Evolutionary conservation across 2,888 invertebrate species (phyloP), one percentile per base, ranked within the genome.

Genomic region (Oxycera nigricornis): DNA sequence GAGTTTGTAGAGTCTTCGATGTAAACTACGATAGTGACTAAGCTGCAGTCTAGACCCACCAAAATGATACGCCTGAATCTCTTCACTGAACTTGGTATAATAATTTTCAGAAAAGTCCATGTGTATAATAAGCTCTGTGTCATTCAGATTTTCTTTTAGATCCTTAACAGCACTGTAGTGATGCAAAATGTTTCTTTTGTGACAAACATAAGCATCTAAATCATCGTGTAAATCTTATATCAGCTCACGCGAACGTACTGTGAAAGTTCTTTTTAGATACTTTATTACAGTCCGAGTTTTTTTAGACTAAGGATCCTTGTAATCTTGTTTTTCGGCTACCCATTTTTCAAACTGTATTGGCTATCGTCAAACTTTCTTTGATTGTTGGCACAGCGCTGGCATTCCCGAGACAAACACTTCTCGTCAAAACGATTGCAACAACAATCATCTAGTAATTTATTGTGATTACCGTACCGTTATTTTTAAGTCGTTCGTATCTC

Each of bases 361-460:
- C n/a, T n/a, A n/a, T n/a, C n/a, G n/a, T n/a, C n/a, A n/a, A n/a
- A n/a, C n/a, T n/a, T n/a, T n/a, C n/a, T n/a, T n/a, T n/a, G n/a
- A n/a, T n/a, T n/a, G n/a, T n/a, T n/a, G n/a, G n/a, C n/a, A n/a
- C n/a, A n/a, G n/a, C n/a, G n/a, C 35, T 35, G 67, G 67, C 67
- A 67, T 7, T 31, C 14, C 22, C 39, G 67, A 3, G 67, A 39
- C 9, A 67, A 39, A 67, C 67, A 67, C 22, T 35, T 1, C 35
- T 67, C 67, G 9, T 67, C 39, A 35, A 35, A 67, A 35, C 67
- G 39, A 67, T 67, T 39, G 9, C 67, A 67, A 24, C 67, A 67
- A 14, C 6, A 17, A 2, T 17, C 20, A 35, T 67, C 67, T 6
- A 67, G 39, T 39, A 67, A n/a, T n/a, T n/a, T n/a, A n/a, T n/a